phyloP scores from a whole-genome alignment of 2,113 vertebrate species.

The Paramisgurnus dabryanus region DNA sequence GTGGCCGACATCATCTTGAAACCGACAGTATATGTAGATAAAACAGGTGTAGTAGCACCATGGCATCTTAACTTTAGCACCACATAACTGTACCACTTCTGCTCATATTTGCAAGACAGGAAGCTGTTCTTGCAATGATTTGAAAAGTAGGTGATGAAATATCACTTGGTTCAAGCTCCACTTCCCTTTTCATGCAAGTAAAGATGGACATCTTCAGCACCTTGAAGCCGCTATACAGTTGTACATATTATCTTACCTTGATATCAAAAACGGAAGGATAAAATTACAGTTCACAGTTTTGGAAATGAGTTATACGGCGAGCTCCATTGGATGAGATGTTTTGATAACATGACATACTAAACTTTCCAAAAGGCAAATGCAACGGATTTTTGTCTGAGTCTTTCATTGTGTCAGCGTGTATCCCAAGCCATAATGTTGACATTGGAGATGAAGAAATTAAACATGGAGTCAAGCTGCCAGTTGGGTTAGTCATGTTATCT shows the following conservation, averaged over 20 bases:
- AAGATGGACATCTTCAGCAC: slow-evolving; percentile 3
- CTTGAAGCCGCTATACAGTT: background rate
- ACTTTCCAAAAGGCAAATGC: background rate
- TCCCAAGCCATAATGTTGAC: background rate
- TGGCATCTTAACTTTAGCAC: background rate
- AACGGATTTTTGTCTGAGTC: background rate
- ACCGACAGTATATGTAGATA: background rate
- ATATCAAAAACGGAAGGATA: background rate
- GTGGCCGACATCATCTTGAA: background rate
- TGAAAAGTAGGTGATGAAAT: slow-evolving; percentile 28
- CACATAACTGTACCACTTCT: slow-evolving; percentile 9
- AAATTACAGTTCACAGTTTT: background rate
- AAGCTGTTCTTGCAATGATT: slow-evolving; percentile 17
- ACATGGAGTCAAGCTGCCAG: background rate
- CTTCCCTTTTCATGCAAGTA: slow-evolving; percentile 13
- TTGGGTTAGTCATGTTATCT: background rate
- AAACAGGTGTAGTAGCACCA: background rate
- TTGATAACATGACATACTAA: background rate
- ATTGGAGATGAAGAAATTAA: background rate
- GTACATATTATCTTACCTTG: background rate
- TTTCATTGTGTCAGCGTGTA: background rate
- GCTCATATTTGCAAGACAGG: background rate
- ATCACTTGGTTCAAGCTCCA: background rate
- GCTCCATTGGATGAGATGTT: background rate
- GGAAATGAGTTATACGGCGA: background rate